Conservation (phyloP, 2,797 vertebrate species). For the Onychomys arenicola region DNA sequence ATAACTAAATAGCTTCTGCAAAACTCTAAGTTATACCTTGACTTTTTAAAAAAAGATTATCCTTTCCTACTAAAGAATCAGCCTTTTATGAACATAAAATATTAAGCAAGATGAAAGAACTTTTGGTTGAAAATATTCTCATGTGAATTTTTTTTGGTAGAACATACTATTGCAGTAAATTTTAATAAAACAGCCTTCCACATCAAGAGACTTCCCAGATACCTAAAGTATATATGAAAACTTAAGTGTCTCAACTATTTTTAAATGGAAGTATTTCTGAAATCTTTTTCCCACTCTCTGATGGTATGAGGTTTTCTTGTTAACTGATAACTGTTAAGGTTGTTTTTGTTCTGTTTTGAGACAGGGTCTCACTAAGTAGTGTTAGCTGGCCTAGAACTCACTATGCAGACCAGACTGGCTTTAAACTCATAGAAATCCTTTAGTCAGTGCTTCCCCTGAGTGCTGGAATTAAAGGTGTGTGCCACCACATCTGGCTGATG, state of each 20-base stretch:
- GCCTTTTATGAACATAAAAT: conserved; percentile 29
- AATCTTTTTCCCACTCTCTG: conserved; percentile 53
- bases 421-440: not conserved
- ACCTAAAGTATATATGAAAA: conserved; percentile 18
- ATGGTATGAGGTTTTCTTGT: conserved; percentile 40
- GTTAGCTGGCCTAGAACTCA: not conserved
- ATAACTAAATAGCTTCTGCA: not conserved
- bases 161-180: conserved; percentile 31
- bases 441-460: not conserved
- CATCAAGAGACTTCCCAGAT: conserved; percentile 38
- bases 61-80: conserved; percentile 29
- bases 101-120: conserved; percentile 19
- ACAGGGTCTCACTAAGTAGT: not conserved
- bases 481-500: not conserved
- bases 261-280: conserved; percentile 65
- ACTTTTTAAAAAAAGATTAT: conserved; percentile 50
- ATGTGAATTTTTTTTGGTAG: conserved; percentile 17
- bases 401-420: not conserved
- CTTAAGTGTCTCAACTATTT: not conserved
- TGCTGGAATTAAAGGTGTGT: not conserved
- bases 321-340: not conserved
- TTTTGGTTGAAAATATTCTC: conserved; percentile 57
- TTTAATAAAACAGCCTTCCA: conserved; percentile 59
- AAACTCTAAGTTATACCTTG: not conserved
- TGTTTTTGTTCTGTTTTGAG: not conserved